Evolutionary conservation across 1,140 invertebrate genomes (phyloP).

Genomic region (Diabrotica undecimpunctata): DNA sequence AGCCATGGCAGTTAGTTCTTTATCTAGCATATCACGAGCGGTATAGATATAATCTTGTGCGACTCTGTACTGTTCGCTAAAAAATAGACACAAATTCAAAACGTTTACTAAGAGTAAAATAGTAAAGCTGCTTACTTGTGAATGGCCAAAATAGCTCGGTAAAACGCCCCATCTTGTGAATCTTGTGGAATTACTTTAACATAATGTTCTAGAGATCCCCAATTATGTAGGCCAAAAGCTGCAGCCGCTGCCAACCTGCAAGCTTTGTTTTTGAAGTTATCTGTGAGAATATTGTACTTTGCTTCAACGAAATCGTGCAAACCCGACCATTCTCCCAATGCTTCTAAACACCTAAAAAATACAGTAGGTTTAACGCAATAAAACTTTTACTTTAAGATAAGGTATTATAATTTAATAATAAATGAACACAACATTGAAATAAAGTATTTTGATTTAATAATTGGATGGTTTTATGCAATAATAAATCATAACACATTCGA

Average conservation of each 20-base stretch:
- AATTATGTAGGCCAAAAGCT: conserved; percentile 90
- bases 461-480: too few relatives aligned
- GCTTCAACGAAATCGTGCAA: conserved; percentile 74
- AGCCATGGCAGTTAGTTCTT: conserved; percentile 95
- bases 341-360: conserved; percentile 64
- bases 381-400: too few relatives aligned
- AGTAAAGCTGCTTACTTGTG: conserved; percentile 54
- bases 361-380: conserved; percentile 12
- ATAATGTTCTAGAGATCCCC: conserved; percentile 89
- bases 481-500: too few relatives aligned
- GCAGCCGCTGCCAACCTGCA: conserved; percentile 89
- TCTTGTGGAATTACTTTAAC: conserved; percentile 82
- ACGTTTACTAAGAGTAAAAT: too few relatives aligned
- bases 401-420: too few relatives aligned
- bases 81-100: background rate
- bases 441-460: background rate
- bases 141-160: conserved; percentile 89
- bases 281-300: conserved; percentile 68
- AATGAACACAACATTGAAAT: too few relatives aligned
- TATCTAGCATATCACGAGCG: conserved; percentile 90
- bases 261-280: conserved; percentile 76
- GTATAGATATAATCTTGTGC: conserved; percentile 77
- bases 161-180: conserved; percentile 92
- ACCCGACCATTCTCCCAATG: conserved; percentile 92
- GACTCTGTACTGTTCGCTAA: conserved; percentile 64